Percentiles rank a stretch among this genome's conserved stretches.
These are phyloP conservation scores for Recurvirostra avosetta DNA, from an alignment of 2,113 vertebrate genomes.

Conservation along the genomic window DNA sequence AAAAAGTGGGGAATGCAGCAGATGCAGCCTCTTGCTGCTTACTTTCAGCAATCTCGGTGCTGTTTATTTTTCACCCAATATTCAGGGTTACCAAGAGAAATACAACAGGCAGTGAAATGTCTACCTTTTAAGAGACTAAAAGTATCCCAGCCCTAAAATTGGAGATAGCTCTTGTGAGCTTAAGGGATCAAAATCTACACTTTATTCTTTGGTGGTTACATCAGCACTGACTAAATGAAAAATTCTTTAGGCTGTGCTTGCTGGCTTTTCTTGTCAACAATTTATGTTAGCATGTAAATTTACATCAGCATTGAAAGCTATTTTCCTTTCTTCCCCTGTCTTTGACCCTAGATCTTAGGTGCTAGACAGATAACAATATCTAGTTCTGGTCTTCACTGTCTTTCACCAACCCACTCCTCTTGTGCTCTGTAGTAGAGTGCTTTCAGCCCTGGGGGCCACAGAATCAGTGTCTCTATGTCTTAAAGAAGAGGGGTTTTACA, in stretches of 20 bases:
- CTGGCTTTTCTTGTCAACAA: background rate
- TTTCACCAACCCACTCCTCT: background rate
- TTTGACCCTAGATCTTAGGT: background rate
- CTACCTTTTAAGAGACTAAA: background rate
- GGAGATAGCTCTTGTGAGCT: background rate
- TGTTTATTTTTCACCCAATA: background rate
- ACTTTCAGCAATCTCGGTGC: background rate
- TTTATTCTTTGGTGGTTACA: background rate
- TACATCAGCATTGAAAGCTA: background rate
- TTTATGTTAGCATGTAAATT: background rate
- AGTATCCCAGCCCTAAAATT: background rate
- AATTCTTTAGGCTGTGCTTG: background rate
- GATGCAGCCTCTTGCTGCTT: background rate
- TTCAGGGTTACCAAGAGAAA: background rate
- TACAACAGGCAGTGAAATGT: background rate
- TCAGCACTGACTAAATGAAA: background rate
- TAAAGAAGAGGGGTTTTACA: background rate
- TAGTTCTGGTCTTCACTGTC: background rate
- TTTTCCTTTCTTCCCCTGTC: background rate
- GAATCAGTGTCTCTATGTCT: background rate
- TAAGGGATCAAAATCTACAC: background rate
- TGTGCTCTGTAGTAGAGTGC: background rate
- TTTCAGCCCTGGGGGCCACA: background rate
- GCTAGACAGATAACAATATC: background rate
- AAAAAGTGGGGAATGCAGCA: background rate